Base-by-base conservation (phyloP, 2,888 invertebrate species). In the Phortica magna region DNA sequence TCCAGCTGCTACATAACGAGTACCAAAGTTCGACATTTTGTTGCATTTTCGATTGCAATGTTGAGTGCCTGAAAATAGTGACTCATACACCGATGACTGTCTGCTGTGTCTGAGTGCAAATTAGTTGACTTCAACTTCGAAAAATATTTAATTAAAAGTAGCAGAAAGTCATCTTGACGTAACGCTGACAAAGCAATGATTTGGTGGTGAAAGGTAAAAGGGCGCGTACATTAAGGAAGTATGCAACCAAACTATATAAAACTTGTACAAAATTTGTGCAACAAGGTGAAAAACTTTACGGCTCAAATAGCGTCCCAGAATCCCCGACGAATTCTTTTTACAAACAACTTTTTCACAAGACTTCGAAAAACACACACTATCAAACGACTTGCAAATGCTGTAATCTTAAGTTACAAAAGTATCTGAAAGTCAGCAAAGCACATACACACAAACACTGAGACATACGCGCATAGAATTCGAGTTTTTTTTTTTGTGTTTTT, bases 341-440 rank as follows among this genome's bases (percentile, higher is more conserved):
- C 19, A 7, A 61, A 17, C 17, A 61, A 61, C 65, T 39, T 65
- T 41, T 17, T 65, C 9, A 39, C 7, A n/a, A 59, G n/a, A 65
- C 31, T 31, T 65, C 5, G 14, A 22, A 53, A 31, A 14, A 71
- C n/a, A 71, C n/a, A 70, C 53, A 53, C 53, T 17, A 6, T 17
- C 7, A 43, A 17, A 43, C 55, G 55, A 1, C 55, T 55, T 17
- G 17, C 61, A 61, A 61, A 61, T 48, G 10, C 70, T 70, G 19
- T 70, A 70, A 71, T 71, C 70, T 71, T 71, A 71, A 71, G 70
- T 42, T 55, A 71, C 70, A 71, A 68, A 68, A 43, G 70, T 71
- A 71, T 53, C 70, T 71, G 53, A 71, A 53, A 31, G 53, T 71
- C 53, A 22, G 22, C 9, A 14, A 48, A 9, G 48, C 53, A 53